Evolutionary conservation across 2,797 vertebrate genomes (phyloP), one percentile per base, ranked within the genome.

Genomic region (Amphiprion clarkii): DNA sequence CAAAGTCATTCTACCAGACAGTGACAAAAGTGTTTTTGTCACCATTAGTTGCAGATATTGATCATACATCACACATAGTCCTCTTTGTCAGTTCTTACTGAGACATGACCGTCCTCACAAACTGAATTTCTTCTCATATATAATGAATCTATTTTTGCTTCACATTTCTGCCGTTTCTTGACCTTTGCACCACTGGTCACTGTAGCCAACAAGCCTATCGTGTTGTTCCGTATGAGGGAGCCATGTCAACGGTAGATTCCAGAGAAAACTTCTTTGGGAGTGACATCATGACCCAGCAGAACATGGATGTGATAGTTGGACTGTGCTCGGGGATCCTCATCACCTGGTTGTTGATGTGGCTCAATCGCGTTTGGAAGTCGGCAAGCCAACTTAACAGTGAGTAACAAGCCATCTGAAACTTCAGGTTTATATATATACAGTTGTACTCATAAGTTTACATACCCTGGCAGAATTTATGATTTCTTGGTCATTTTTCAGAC

Each of bases 271-370:
- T 94, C 89, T 94, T 95, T 78, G 93, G 95, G 88, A 95, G 95
- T 0, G 94, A 95, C 93, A 95, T 94, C 85, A 94, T 96, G 81
- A 96, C 95, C 84, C 96, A 96, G 91, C 96, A 97, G 84, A 95
- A 96, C 93, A 95, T 96, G 25, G 95, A 96, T 27, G 92, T 97
- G 90, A 94, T 97, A 92, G 84, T 95, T 87, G 96, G 97, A 85
- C 93, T 98, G 78, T 93, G 97, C 83, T 89, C 96, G 83, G 97
- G 96, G 33, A 95, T 98, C 93, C 96, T 95, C 87, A 95, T 96
- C 91, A 95, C 95, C 91, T 96, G 95, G 95, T 92, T 96, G 79
- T 93, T 97, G 90, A 94, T 96, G 81, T 96, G 96, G 95, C 93
- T 97, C 92, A 94, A 96, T 0, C 92, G 94, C 4, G 90, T 95